Conservation (phyloP, 2,888 invertebrate species). For the Hemistola chrysoprasaria region DNA sequence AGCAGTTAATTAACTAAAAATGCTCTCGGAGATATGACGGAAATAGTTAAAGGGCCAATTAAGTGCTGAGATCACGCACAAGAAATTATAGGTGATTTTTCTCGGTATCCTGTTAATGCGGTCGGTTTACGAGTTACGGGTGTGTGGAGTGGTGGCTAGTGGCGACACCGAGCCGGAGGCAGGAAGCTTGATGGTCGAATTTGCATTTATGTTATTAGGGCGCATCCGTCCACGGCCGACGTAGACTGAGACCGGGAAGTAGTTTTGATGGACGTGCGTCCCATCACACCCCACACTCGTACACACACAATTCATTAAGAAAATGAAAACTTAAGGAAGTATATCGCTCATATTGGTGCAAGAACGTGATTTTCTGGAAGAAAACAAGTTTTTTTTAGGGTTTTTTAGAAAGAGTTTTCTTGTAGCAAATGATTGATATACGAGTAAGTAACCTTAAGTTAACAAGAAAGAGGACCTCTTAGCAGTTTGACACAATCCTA, state of each 20-base stretch:
- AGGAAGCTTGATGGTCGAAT: conserved; percentile 71
- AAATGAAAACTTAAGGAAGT: too few species aligned
- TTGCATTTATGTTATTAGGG: conserved; percentile 75
- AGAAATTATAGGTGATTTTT: conserved; percentile 38
- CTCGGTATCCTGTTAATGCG: conserved; percentile 29
- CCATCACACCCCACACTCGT: conserved; percentile 4
- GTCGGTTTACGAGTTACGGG: conserved; percentile 15
- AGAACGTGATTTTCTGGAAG: too few species aligned
- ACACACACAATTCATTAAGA: too few species aligned
- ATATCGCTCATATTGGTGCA: too few species aligned
- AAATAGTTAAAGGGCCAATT: conserved; percentile 55
- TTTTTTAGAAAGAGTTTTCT: too few species aligned
- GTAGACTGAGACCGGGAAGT: conserved; percentile 12
- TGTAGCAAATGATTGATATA: too few species aligned
- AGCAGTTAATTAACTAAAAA: conserved; percentile 56
- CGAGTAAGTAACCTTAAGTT: too few species aligned
- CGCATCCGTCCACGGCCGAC: conserved; percentile 50
- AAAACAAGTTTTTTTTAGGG: too few species aligned
- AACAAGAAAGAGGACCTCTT: too few species aligned
- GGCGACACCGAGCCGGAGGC: conserved; percentile 33
- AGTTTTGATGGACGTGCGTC: conserved; percentile 13
- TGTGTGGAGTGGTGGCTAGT: conserved; percentile 18
- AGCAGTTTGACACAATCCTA: too few species aligned
- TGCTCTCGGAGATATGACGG: conserved; percentile 45
- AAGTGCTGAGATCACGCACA: conserved; percentile 40